phyloP scores from a whole-genome alignment of 2,888 invertebrate genomes.

The Gisinianus flammeolus region DNA sequence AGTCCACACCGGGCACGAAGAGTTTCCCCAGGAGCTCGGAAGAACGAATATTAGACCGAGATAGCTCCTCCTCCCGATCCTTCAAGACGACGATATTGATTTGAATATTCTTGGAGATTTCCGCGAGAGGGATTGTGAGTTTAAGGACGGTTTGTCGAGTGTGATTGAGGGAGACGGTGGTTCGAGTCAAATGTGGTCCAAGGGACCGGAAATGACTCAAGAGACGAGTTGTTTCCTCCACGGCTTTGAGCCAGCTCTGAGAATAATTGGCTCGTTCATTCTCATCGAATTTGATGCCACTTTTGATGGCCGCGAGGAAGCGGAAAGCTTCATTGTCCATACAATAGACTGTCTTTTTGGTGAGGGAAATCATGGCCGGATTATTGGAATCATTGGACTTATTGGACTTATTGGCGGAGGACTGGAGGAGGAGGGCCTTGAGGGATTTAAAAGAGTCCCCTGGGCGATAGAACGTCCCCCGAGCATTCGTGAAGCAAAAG shows the following conservation, averaged over 20 bases:
- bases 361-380: conserved; percentile 29
- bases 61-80: conserved; percentile 23
- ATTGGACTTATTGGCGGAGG: too few species aligned
- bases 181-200: conserved; percentile 35
- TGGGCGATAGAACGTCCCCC: conserved; percentile 47
- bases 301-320: conserved; percentile 46
- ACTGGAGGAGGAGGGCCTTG: conserved; percentile 6
- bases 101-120: conserved; percentile 41
- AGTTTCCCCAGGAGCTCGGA: background rate
- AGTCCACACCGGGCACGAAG: background rate
- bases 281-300: conserved; percentile 34
- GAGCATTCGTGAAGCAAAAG: conserved; percentile 48
- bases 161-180: conserved; percentile 43
- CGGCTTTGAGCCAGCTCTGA: conserved; percentile 45
- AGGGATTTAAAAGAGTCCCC: conserved; percentile 19
- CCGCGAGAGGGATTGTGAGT: conserved; percentile 32
- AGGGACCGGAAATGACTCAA: conserved; percentile 30
- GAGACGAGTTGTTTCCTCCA: conserved; percentile 39
- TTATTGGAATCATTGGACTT: background rate
- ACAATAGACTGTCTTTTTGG: conserved; percentile 43
- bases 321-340: conserved; percentile 50
- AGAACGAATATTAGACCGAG: background rate
- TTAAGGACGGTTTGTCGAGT: conserved; percentile 36
- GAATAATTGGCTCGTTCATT: conserved; percentile 37
- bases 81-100: conserved; percentile 25